Evolutionary conservation across 2,888 invertebrate species (phyloP), one percentile per base, ranked within the genome.

Genomic region (Dryocosmus kuriphilus): DNA sequence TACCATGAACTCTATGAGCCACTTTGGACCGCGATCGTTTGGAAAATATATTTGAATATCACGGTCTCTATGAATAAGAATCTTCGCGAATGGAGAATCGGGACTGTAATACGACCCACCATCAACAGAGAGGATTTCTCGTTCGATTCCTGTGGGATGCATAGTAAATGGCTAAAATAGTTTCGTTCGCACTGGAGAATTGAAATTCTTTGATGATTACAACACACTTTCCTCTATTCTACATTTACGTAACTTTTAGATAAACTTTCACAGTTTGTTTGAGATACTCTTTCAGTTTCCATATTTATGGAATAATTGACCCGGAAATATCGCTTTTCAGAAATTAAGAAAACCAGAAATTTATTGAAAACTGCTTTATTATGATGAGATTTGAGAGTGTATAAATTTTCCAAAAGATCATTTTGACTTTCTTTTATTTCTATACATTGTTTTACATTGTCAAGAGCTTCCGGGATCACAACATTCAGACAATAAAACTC

Each of bases 401-500:
- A 46, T 46, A 6, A 46, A 46, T 19, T 11, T 46, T 7, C 19
- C 46, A 19, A 19, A 19, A 46, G 19, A 19, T 46, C 7, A 46
- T n/a, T 46, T 46, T 46, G 7, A 19, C 46, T 46, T 1, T 7
- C 5, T 16, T 46, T 46, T 19, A 19, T 46, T 46, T 46, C 19
- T 2, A 51, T 51, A 1, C 51, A 51, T 51, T n/a, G n/a, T 51
- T 51, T 51, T 51, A 51, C 9, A 51, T 51, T 51, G 51, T 51
- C 51, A 51, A 51, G 63, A 35, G 35, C 35, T 22, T 63, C 63
- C 5, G 27, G 24, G 27, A 67, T 67, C 46, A 74, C 76, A 77
- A 67, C 76, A 77, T 79, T 79, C 80, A 79, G 80, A 81, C 83
- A 80, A 81, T 81, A 80, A 82, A 81, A 81, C 82, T 77, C 76